These are phyloP conservation scores for Pemphredon lugubris DNA, from an alignment of 2,888 invertebrate genomes.

Conservation along the genomic window DNA sequence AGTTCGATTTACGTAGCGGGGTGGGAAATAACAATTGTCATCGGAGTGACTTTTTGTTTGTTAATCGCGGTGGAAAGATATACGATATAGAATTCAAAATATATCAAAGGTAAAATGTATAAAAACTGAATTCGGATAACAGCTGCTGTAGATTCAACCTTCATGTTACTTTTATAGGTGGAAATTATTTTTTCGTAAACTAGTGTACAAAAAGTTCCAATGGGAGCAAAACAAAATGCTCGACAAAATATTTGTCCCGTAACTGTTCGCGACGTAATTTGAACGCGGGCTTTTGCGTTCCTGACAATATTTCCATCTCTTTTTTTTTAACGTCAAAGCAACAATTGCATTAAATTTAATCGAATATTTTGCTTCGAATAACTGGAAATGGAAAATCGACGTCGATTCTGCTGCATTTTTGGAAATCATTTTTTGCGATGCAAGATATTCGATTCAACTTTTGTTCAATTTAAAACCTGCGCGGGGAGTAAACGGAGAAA, in stretches of 20 bases:
- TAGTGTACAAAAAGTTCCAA: no score
- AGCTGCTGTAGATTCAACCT: no score
- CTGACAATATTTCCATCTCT: background rate
- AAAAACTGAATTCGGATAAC: no score
- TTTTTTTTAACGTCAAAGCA: background rate
- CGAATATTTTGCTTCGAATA: background rate
- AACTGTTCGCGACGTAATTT: conserved; percentile 17
- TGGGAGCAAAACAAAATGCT: conserved; percentile 13
- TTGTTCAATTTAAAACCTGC: background rate
- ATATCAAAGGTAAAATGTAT: no score
- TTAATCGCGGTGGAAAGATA: no score
- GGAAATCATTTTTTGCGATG: background rate
- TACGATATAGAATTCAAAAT: no score
- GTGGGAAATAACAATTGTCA: no score
- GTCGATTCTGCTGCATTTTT: background rate
- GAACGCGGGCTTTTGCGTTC: conserved; percentile 15
- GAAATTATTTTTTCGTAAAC: no score
- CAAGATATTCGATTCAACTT: background rate
- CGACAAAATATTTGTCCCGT: conserved; percentile 9
- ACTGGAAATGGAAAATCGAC: background rate
- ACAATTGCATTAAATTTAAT: background rate
- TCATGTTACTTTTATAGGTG: no score
- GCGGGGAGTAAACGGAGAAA: background rate
- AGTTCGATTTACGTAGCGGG: no score
- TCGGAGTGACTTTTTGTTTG: no score